Evolutionary conservation across 2,888 invertebrate species (phyloP), one percentile per base, ranked within the genome.

Genomic region (Esperia sulphurella): DNA sequence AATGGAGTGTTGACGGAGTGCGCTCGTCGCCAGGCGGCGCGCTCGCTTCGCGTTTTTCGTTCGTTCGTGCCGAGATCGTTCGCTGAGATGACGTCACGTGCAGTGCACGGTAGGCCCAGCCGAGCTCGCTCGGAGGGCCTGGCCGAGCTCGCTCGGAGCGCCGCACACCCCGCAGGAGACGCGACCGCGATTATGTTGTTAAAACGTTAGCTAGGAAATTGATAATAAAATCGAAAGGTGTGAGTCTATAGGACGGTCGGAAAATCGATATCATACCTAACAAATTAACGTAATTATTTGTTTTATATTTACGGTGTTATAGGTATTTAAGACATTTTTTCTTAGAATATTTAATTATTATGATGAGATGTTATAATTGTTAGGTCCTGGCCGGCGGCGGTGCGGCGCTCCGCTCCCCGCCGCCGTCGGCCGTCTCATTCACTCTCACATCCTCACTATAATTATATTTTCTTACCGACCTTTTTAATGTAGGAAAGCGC

Each of bases 281-380:
- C 87, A 87, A 88, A 85, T 82, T 87, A 87, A 88, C 87, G 82
- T 89, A 86, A 88, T 84, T 82, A 85, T 88, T 89, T 85, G 87
- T 88, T 89, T 88, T 89, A 87, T 87, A 89, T 86, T 88, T 88
- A 89, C 87, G 88, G 88, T 88, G 87, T 89, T 89, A 85, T 88
- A 89, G 88, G 83, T 84, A 84, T 80, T 86, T 89, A 89, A 89
- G 89, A 87, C 88, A 87, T 88, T 89, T 87, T 85, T 88, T 88
- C 88, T 87, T 88, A 88, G 87, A 83, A 83, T 88, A 86, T 88
- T 89, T 87, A 88, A 88, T 88, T 83, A 84, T 82, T 83, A 85
- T 84, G 85, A 85, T 80, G 84, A 81, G 82, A 85, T 84, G 83
- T 87, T 85, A 83, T 79, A 83, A 79, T 82, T 79, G 83, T 83